Evolutionary conservation across 2,113 vertebrate genomes (phyloP).

Genomic region (Gnathonemus echidnorhynchus): DNA sequence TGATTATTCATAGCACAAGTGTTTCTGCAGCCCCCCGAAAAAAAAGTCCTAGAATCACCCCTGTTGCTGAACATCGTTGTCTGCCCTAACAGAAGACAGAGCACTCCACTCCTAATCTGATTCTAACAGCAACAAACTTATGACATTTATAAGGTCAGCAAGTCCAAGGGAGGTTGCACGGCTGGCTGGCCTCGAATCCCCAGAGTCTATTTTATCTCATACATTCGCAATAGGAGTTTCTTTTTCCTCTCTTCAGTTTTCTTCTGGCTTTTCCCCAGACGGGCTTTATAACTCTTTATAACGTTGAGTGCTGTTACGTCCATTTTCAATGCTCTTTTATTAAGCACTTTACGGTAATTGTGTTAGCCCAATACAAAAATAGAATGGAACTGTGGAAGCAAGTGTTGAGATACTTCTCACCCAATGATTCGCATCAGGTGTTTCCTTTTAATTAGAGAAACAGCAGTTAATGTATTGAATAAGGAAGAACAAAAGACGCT

Average conservation of each 20-base stretch:
- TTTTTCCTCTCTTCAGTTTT: not conserved
- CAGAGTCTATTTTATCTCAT: not conserved
- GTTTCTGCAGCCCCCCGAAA: too few relatives aligned
- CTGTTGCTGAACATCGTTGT: not conserved
- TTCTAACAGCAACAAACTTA: not conserved
- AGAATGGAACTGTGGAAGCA: not conserved
- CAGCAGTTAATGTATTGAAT: not conserved
- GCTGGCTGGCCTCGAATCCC: not conserved
- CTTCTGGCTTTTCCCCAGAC: not conserved
- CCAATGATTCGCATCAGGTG: not conserved
- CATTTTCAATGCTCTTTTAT: not conserved
- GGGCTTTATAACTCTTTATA: not conserved
- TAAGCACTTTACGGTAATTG: slow-evolving; percentile 1
- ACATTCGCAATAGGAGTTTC: not conserved
- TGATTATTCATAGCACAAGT: too few relatives aligned
- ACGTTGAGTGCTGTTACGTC: not conserved
- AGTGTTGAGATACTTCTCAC: not conserved
- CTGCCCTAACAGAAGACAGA: not conserved
- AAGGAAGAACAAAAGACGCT: not conserved
- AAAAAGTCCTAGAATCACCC: not conserved
- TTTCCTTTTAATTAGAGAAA: not conserved
- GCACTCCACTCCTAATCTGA: not conserved
- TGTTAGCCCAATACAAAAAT: slow-evolving; percentile 4
- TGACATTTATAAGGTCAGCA: not conserved
- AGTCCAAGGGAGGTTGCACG: not conserved